Conservation (phyloP, 2,888 invertebrate species). For the Eueremaeus valkanovi region DNA sequence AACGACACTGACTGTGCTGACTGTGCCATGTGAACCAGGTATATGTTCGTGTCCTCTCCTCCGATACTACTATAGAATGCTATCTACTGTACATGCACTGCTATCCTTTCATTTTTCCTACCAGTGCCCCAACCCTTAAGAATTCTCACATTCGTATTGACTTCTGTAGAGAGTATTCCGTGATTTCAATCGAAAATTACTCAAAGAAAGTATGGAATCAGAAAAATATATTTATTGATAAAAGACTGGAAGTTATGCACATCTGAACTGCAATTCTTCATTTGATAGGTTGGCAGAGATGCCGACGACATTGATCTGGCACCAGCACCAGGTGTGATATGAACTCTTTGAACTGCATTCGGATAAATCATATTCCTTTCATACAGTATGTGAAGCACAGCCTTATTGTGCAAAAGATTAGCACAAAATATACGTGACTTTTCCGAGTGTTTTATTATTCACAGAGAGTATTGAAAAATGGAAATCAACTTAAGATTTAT, state of each 20-base stretch:
- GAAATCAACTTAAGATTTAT: background rate
- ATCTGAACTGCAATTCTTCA: too few relatives aligned
- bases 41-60: background rate
- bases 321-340: background rate
- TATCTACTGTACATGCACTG: too few relatives aligned
- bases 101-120: too few relatives aligned
- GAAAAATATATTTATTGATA: too few relatives aligned
- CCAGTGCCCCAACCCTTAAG: too few relatives aligned
- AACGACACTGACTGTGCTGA: background rate
- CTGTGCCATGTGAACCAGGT: background rate
- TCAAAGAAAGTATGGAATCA: too few relatives aligned
- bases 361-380: background rate
- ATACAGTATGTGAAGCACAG: background rate
- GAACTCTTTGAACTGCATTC: background rate
- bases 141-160: too few relatives aligned
- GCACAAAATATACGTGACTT: slow-evolving; percentile 1
- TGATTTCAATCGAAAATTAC: too few relatives aligned
- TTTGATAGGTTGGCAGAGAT: background rate
- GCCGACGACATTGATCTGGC: background rate
- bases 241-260: too few relatives aligned
- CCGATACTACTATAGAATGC: background rate
- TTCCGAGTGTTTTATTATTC: background rate
- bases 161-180: too few relatives aligned
- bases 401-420: background rate
- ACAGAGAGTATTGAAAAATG: background rate